phyloP scores from a whole-genome alignment of 2,888 invertebrate genomes.

The Leptopilina drosophilae region DNA sequence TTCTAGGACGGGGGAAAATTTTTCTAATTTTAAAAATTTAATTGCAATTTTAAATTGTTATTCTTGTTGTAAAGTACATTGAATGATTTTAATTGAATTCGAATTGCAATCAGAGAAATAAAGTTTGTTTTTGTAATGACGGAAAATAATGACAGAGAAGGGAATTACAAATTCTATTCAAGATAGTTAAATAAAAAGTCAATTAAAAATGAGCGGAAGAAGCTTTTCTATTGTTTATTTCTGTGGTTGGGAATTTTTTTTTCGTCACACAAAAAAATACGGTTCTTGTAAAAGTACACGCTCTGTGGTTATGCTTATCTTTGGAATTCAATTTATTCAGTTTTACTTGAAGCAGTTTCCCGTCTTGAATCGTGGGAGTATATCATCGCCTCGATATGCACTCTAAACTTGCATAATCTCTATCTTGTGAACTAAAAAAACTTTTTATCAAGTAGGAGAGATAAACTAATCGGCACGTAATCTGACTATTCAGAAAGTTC shows the following conservation, averaged over 20 bases:
- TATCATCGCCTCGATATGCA: constrained; percentile 16
- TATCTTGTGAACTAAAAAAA: constrained; percentile 20
- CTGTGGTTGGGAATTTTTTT: neutral
- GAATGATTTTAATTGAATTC: constrained; percentile 6
- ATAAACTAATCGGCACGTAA: constrained; percentile 30
- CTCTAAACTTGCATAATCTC: constrained; percentile 23
- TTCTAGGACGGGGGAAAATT: no score
- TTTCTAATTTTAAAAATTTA: no score
- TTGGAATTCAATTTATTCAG: constrained; percentile 34
- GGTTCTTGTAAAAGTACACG: neutral
- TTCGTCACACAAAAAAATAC: neutral
- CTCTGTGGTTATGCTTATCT: constrained; percentile 7
- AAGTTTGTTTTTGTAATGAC: neutral
- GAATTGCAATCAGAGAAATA: neutral
- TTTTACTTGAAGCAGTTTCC: constrained; percentile 1
- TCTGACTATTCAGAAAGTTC: constrained; percentile 20
- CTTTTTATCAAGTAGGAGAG: constrained; percentile 11
- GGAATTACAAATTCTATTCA: neutral
- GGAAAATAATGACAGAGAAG: neutral
- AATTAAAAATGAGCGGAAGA: neutral
- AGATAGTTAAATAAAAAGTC: neutral
- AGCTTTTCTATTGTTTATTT: neutral
- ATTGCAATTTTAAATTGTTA: no score
- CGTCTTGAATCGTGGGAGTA: constrained; percentile 2
- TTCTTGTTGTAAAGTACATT: neutral